Base-by-base conservation (phyloP, 2,797 vertebrate species). In the Sebastes hopkinsi region DNA sequence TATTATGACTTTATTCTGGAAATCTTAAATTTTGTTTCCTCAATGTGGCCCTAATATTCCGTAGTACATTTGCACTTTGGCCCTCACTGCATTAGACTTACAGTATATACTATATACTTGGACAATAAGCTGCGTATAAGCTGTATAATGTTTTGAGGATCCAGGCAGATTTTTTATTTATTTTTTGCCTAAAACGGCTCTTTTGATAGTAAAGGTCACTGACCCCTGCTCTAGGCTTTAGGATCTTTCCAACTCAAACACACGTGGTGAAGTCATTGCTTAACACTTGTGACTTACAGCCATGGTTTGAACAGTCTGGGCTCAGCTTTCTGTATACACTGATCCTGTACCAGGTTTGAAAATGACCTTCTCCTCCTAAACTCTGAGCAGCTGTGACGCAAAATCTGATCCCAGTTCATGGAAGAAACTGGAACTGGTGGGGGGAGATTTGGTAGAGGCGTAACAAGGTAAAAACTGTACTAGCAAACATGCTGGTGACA, bases 401-500 rank as follows among this genome's bases (percentile, higher is more conserved):
- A 46, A 34, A 67, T 29, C 56, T 58, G 85, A 86, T 56, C 62
- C 64, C 27, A 79, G 71, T 4, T 42, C 55, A 75, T 13, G 2
- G 29, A 54, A 77, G 27, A 25, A 62, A 25, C 18, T 22, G 4
- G 18, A 58, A 52, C 36, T 38, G 2, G 30, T 61, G 38, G 4
- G 14, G 16, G 36, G 36, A 32, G 73, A 11, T 30, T 25, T 10
- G 2, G 25, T 42, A 12, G 6, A 23, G 6, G 3, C 36, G 46
- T 50, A 50, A 46, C 3, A 18, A 46, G 29, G 32, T 27, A 50
- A 67, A 62, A 62, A 7, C 10, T 25, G 27, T 10, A 65, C 81
- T 42, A 2, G 5, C 68, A 1, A 2, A 77, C 86, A 0, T 92
- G 91, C 91, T 93, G 7, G 64, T 61, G 2, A 92, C 62, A 20